A percentile compares a stretch with the other conserved stretches of the same genome.
These are phyloP conservation scores for Eumeta japonica DNA, from an alignment of 1,140 invertebrate species.

Conservation along the genomic window DNA sequence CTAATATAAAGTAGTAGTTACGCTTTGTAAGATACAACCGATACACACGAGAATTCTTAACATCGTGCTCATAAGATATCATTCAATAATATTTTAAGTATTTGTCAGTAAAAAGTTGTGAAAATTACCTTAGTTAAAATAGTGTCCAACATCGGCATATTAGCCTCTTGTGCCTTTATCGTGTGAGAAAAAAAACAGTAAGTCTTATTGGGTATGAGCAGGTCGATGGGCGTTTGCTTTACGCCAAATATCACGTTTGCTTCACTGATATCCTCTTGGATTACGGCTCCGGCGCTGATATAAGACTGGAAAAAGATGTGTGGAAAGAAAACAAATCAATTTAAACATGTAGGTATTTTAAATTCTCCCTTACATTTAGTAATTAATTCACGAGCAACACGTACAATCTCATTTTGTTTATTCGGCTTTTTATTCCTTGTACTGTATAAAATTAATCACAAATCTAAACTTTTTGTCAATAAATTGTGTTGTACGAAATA, in stretches of 20 bases:
- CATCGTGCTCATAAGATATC: too few relatives aligned
- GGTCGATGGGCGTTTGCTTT: conserved; percentile 94
- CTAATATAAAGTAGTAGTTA: too few relatives aligned
- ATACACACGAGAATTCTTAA: too few relatives aligned
- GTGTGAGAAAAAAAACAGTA: conserved; percentile 99
- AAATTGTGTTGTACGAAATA: too few relatives aligned
- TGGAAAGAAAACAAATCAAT: conserved; percentile 1
- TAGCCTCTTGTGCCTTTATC: conserved; percentile 97
- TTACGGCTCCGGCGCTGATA: conserved; percentile 80
- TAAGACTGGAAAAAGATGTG: conserved; percentile 68
- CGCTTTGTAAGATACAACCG: too few relatives aligned
- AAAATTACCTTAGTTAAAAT: conserved; percentile 83
- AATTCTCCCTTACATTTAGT: background rate
- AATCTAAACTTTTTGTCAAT: too few relatives aligned
- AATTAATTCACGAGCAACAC: background rate
- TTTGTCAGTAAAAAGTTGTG: too few relatives aligned
- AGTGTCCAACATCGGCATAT: conserved; percentile 96
- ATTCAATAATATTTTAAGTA: too few relatives aligned
- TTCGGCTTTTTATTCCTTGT: too few relatives aligned
- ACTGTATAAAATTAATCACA: too few relatives aligned
- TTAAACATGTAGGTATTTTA: background rate
- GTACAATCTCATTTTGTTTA: too few relatives aligned
- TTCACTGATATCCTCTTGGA: conserved; percentile 96
- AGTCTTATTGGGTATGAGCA: conserved; percentile 91
- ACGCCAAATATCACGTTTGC: conserved; percentile 96